Evolutionary conservation across 2,113 vertebrate species (phyloP), one percentile per base, ranked within the genome.

Genomic region (Oreotrochilus melanogaster): DNA sequence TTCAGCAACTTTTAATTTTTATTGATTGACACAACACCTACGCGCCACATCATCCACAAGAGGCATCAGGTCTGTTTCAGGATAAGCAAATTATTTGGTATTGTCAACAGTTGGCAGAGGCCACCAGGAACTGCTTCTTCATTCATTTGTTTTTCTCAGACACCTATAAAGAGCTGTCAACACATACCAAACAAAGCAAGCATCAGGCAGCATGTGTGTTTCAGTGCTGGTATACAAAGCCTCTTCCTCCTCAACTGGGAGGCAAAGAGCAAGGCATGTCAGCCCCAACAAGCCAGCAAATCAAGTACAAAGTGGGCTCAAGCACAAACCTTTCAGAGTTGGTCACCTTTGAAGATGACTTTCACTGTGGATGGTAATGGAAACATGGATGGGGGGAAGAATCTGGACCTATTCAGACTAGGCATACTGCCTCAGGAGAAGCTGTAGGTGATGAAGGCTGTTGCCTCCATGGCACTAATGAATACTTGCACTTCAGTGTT

Each of bases 111-210:
- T 93, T 96, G 90, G 88, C 94, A 88, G 87, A 83, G 92, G 89
- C 89, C 94, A 94, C 75, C 76, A 95, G 91, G 94, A 98, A 95
- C 75, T 89, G 86, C 75, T 97, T 97, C 62, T 94, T 84, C 93
- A 62, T 93, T 92, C 84, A 86, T 96, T 96, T 96, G 86, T 96
- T 95, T 96, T 97, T 94, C 96, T 96, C 93, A 96, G 73, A 66
- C 74, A 82, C 53, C 73, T 93, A 65, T 78, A 66, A 92, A 87
- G 79, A 91, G 66, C 70, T 90, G 95, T 95, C 94, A 96, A 57
- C 78, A 71, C 72, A 28, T 18, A 71, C 35, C 74, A 96, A 96
- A 96, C 17, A 47, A 88, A 88, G 30, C 60, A 73, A 92, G 82
- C 50, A 64, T 71, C 0, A 3, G 88, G 31, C 56, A 92, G 74